Evolutionary conservation across 2,797 vertebrate genomes (phyloP), one percentile per base, ranked within the genome.

Genomic region (Coregonus suidteri): DNA sequence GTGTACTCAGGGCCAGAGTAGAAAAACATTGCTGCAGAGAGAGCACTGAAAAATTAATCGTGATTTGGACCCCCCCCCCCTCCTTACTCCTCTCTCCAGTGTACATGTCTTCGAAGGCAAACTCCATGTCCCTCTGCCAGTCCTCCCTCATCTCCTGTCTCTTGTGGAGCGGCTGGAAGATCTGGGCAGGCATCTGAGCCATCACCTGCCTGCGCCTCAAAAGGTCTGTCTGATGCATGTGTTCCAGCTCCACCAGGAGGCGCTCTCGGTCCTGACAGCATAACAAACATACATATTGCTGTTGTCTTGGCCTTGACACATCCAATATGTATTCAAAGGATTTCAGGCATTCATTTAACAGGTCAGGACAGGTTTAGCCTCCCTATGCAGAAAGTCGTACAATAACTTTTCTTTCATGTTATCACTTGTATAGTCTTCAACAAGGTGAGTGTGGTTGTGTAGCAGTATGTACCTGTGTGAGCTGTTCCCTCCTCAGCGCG

Each of bases 61-160:
- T 4, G 53, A 56, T 59, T 59, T 54, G 53, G 16, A 18, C 4
- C 53, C 0, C 4, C 53, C 0, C 4, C 14, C 52, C 62, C 62
- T 4, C 30, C 95, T 93, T 94, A 99, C 98, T 93, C 83, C 88
- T 94, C 77, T 95, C 94, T 86, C 92, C 93, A 0, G 88, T 95
- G 77, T 93, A 98, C 95, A 98, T 93, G 83, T 98, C 96, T 89
- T 99, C 97, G 82, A 99, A 99, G 11, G 97, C 97, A 15, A 95
- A 93, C 88, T 99, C 98, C 82, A 99, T 75, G 7, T 97, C 96
- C 76, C 94, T 95, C 90, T 99, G 98, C 88, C 95, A 88, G 66
- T 98, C 96, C 13, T 96, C 95, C 77, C 89, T 91, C 0, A 90
- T 83, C 80, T 97, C 96, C 14, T 88, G 73, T 11, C 93, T 95